phyloP scores from a whole-genome alignment of 2,888 invertebrate species.

The Patella ulyssiponensis region DNA sequence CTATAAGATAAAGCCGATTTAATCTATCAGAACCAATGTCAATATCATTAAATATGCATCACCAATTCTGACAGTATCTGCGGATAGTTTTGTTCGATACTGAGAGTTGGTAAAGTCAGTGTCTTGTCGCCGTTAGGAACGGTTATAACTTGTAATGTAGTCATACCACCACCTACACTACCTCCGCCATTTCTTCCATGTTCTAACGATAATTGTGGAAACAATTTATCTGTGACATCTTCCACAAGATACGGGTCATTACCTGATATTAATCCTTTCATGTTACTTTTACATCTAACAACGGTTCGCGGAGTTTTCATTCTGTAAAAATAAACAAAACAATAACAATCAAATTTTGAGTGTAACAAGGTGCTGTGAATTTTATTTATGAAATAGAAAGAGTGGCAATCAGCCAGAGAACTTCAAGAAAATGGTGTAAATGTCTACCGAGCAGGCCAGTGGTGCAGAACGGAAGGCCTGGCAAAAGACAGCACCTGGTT shows the following conservation, averaged over 20 bases:
- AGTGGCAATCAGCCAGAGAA: too few species aligned
- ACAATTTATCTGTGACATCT: slow-evolving; percentile 69
- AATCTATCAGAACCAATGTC: background rate
- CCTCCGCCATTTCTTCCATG: slow-evolving; percentile 41
- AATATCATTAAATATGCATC: slow-evolving; percentile 66
- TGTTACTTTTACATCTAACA: slow-evolving; percentile 45
- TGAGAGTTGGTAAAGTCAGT: slow-evolving; percentile 72
- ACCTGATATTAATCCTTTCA: slow-evolving; percentile 65
- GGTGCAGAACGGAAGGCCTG: too few species aligned
- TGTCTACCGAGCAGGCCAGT: too few species aligned
- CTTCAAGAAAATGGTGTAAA: too few species aligned
- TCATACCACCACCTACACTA: slow-evolving; percentile 49
- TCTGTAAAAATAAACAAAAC: slow-evolving; percentile 40
- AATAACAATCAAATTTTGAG: background rate
- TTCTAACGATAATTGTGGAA: slow-evolving; percentile 70
- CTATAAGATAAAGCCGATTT: too few species aligned
- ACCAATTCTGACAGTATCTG: slow-evolving; percentile 75
- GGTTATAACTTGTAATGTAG: slow-evolving; percentile 69
- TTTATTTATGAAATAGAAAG: too few species aligned
- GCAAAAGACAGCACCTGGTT: too few species aligned
- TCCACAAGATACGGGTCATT: slow-evolving; percentile 75
- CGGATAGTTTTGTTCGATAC: slow-evolving; percentile 74
- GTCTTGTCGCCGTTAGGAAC: slow-evolving; percentile 72
- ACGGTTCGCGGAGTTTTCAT: slow-evolving; percentile 46
- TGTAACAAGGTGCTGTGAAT: background rate